phyloP scores from a whole-genome alignment of 2,797 vertebrate genomes.

The Pteropus rufus region DNA sequence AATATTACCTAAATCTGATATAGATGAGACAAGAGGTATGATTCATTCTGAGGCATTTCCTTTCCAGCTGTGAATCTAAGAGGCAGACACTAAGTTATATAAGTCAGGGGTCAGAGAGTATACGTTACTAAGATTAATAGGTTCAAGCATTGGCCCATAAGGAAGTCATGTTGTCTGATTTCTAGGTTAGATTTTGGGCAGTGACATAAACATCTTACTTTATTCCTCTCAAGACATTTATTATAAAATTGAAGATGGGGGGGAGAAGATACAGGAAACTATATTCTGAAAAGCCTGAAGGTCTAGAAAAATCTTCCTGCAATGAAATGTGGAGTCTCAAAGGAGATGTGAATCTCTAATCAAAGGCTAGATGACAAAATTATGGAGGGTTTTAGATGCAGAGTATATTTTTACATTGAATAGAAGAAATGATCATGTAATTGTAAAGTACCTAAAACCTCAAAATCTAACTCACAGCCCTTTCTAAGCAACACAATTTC shows the following conservation, averaged over 20 bases:
- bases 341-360: background rate
- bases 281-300: background rate
- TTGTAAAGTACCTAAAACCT: conserved; percentile 43
- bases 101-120: background rate
- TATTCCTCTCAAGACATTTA: background rate
- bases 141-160: background rate
- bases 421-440: background rate
- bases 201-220: background rate
- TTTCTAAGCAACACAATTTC: conserved; percentile 45
- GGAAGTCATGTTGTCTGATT: background rate
- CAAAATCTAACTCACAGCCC: background rate
- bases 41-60: background rate
- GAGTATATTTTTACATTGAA: background rate
- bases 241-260: background rate
- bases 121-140: background rate
- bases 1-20: background rate
- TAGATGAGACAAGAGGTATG: background rate
- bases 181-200: background rate
- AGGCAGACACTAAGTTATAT: background rate
- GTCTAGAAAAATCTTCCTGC: background rate
- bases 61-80: background rate
- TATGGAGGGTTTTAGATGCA: background rate
- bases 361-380: background rate
- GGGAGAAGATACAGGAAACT: background rate
- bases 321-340: background rate